These are phyloP conservation scores for Aptenodytes forsteri DNA, from an alignment of 2,113 vertebrate species.

Conservation along the genomic window DNA sequence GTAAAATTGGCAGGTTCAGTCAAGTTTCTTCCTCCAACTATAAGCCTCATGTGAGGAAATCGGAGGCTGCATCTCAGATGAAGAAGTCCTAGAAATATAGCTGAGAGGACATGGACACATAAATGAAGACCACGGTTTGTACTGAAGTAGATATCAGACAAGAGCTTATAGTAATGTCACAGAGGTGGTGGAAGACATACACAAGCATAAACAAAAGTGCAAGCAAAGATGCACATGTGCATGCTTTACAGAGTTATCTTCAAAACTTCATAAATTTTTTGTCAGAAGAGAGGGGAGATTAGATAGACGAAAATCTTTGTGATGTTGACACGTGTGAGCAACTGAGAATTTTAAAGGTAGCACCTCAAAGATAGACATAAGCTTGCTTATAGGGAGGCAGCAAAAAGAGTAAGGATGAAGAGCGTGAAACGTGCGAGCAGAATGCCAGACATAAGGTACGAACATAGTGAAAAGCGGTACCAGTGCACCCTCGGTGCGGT, in stretches of 20 bases:
- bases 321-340: fast-evolving
- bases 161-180: not conserved
- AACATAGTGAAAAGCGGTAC: not conserved
- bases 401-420: not conserved
- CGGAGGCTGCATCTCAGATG: not conserved
- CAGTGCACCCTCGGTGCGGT: not conserved
- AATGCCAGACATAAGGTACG: not conserved
- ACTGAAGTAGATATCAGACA: not conserved
- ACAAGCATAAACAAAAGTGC: not conserved
- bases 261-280: not conserved
- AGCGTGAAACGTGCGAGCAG: not conserved
- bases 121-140: not conserved
- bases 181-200: not conserved
- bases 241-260: not conserved
- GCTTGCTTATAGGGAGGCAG: not conserved
- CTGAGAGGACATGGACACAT: not conserved
- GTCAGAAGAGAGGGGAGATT: not conserved
- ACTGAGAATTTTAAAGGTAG: not conserved
- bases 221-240: not conserved
- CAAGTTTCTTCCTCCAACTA: not conserved
- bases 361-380: not conserved
- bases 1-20: not conserved
- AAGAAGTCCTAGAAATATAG: not conserved
- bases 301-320: not conserved
- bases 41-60: not conserved